These are phyloP conservation scores for Ethmia dodecea DNA, from an alignment of 2,888 invertebrate species.

Conservation along the genomic window DNA sequence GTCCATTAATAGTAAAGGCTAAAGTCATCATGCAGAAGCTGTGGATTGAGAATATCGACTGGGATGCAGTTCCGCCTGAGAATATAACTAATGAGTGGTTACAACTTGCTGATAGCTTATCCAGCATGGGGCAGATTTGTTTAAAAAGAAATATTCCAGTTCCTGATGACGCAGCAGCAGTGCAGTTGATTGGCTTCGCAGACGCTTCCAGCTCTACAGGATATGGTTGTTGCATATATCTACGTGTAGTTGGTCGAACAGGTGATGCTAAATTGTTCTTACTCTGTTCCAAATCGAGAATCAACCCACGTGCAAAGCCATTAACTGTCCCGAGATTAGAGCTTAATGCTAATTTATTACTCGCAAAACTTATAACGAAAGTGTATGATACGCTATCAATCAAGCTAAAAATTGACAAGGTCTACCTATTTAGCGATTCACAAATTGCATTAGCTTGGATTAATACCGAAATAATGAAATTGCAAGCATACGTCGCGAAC, in stretches of 20 bases:
- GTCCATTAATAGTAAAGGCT: conserved; percentile 3
- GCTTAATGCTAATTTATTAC: conserved; percentile 14
- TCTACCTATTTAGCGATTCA: conserved; percentile 13
- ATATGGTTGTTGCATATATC: conserved; percentile 16
- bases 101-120: background rate
- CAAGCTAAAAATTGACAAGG: conserved; percentile 4
- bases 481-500: conserved; percentile 16
- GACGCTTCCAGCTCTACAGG: conserved; percentile 13
- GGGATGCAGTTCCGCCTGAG: background rate
- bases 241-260: conserved; percentile 5
- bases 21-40: conserved; percentile 3
- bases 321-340: conserved; percentile 14
- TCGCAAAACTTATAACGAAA: conserved; percentile 5
- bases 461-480: conserved; percentile 5
- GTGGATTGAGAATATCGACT: conserved; percentile 1
- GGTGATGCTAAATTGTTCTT: conserved; percentile 10
- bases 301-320: conserved; percentile 11
- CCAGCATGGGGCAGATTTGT: conserved; percentile 1
- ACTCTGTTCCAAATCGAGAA: conserved; percentile 16
- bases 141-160: background rate
- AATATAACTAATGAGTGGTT: background rate
- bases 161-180: background rate
- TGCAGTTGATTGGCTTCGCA: conserved; percentile 2
- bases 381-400: conserved; percentile 3
- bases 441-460: conserved; percentile 15